phyloP scores from a whole-genome alignment of 2,113 vertebrate species.

The Fregata magnificens region DNA sequence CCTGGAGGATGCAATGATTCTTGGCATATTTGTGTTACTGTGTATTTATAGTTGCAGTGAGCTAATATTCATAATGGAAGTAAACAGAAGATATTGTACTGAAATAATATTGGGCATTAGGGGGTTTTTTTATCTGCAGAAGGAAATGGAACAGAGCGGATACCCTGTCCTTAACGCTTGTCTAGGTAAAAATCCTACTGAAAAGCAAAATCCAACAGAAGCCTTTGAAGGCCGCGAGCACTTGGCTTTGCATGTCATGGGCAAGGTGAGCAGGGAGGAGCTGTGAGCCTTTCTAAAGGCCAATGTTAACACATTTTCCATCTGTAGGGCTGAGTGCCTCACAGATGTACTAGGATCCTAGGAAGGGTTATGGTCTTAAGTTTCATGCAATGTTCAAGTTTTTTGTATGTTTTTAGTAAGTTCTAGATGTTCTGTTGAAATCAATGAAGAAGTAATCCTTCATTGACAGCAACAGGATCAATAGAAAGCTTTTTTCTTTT shows the following conservation, averaged over 20 bases:
- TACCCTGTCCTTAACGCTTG: accelerated
- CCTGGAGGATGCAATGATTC: background rate
- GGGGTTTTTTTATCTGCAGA: background rate
- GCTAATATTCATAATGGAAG: background rate
- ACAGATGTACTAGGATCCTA: background rate
- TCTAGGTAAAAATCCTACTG: background rate
- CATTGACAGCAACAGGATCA: background rate
- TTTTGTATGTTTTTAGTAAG: background rate
- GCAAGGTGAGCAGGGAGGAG: background rate
- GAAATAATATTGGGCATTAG: background rate
- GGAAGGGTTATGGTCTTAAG: background rate
- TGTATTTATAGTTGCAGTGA: background rate
- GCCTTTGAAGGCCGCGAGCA: background rate
- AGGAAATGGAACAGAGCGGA: background rate
- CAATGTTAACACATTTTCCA: accelerated
- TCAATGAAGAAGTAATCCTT: background rate
- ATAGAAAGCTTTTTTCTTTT: background rate
- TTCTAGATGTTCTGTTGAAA: background rate
- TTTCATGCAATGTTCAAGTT: background rate
- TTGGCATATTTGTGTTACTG: accelerated
- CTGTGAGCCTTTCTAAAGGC: background rate
- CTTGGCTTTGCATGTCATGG: background rate
- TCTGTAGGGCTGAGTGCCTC: background rate
- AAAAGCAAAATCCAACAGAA: background rate
- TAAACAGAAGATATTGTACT: background rate